Evolutionary conservation across 2,888 invertebrate genomes (phyloP).

Genomic region (Cephus rjabovi): DNA sequence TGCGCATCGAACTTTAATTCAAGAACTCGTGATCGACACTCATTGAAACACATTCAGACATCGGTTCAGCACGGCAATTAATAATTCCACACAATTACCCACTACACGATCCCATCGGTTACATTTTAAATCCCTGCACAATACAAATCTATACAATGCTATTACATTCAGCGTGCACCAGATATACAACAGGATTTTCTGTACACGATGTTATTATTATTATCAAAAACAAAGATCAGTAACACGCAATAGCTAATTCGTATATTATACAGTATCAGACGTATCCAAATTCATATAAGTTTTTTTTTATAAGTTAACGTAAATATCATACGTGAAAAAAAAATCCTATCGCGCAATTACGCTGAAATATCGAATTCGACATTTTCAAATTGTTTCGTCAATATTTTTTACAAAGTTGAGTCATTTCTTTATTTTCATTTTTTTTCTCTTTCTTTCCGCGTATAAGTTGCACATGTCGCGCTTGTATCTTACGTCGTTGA

Average conservation of each 20-base stretch:
- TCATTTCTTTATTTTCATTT: background rate
- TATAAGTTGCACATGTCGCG: too few relatives aligned
- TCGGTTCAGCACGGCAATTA: background rate
- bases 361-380: background rate
- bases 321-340: background rate
- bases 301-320: background rate
- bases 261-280: background rate
- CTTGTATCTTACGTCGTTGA: too few relatives aligned
- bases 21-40: constrained; percentile 2
- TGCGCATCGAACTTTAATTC: constrained; percentile 29
- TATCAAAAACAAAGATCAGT: background rate
- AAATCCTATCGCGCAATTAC: background rate
- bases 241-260: background rate
- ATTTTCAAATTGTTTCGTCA: background rate
- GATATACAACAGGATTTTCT: background rate
- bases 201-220: background rate
- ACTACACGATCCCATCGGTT: background rate
- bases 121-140: background rate
- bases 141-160: background rate
- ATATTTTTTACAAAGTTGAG: background rate
- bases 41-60: background rate
- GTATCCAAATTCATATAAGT: background rate
- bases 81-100: background rate
- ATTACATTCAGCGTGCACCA: background rate
- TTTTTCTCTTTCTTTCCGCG: background rate